Evolutionary conservation across 2,797 vertebrate genomes (phyloP).

Genomic region (Peromyscus eremicus): DNA sequence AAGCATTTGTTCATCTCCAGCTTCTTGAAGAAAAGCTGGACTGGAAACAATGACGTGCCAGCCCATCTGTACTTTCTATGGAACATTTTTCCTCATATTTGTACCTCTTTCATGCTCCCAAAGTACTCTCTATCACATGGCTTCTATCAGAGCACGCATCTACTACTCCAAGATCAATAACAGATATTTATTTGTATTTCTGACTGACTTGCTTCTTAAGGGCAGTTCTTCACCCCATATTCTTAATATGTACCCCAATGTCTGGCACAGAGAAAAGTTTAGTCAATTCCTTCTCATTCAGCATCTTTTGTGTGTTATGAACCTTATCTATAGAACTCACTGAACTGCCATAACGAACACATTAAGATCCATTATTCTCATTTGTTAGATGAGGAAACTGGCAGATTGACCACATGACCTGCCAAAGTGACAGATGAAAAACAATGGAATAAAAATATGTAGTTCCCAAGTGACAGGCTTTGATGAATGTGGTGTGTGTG

Average conservation of each 20-base stretch:
- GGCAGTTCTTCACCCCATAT: neutral
- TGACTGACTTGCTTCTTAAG: neutral
- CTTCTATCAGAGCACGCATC: neutral
- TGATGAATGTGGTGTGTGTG: neutral
- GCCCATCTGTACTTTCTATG: neutral
- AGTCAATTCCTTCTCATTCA: neutral
- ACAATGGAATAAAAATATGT: neutral
- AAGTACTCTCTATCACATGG: neutral
- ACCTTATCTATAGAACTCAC: neutral
- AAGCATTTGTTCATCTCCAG: neutral
- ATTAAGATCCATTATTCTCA: constrained; percentile 5
- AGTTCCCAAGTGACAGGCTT: neutral
- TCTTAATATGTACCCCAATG: neutral
- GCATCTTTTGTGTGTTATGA: neutral
- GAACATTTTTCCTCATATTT: neutral
- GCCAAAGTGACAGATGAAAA: neutral
- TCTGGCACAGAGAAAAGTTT: neutral
- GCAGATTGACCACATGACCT: neutral
- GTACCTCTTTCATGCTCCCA: neutral
- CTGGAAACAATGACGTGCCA: neutral
- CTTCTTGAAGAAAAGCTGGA: constrained; percentile 5
- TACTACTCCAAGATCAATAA: neutral
- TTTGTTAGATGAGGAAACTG: neutral
- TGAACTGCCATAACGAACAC: constrained; percentile 12
- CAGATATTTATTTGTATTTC: neutral